Evolutionary conservation across 2,797 vertebrate genomes (phyloP), one percentile per base, ranked within the genome.

Genomic region (Gambusia yucatana): DNA sequence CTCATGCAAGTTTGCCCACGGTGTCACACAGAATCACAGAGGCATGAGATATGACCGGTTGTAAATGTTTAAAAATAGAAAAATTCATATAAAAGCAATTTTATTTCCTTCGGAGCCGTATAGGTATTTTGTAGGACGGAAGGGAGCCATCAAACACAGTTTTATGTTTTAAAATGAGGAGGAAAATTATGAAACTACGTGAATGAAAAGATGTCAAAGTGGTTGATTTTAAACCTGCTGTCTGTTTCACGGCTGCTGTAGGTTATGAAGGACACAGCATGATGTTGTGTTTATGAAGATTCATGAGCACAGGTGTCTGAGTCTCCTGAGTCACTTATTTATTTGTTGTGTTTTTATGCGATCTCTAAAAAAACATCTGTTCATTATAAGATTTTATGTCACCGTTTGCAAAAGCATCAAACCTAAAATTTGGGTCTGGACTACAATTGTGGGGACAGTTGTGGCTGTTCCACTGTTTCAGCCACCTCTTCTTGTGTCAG

Each of bases 331-430:
- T 59, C 72, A 69, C 73, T 72, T 61, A 47, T 86, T 44, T 16
- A 47, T 82, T 55, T 70, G 77, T 78, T 89, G 84, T 87, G 83
- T 88, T 89, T 83, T 80, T 79, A 75, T 81, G 90, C 80, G 83
- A 13, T 69, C 50, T 14, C 44, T 3, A 9, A 77, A 80, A 87
- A 85, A 88, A 82, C 78, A 85, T 46, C 61, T 52, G 55, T 73
- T 82, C 78, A 82, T 77, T 88, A 73, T 84, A 76, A 79, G 77
- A 85, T 83, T 85, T 71, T 75, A 84, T 89, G 82, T 80, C 43
- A 1, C 72, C 36, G 6, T 55, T 81, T 71, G 72, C 77, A 77
- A 39, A 78, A 75, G 36, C 82, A 74, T 79, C 75, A 79, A 41
- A 55, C 65, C 78, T 83, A 85, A 80, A 83, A 83, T 82, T 77